Base-by-base conservation (phyloP, 2,888 invertebrate genomes). In the Boloria selene region DNA sequence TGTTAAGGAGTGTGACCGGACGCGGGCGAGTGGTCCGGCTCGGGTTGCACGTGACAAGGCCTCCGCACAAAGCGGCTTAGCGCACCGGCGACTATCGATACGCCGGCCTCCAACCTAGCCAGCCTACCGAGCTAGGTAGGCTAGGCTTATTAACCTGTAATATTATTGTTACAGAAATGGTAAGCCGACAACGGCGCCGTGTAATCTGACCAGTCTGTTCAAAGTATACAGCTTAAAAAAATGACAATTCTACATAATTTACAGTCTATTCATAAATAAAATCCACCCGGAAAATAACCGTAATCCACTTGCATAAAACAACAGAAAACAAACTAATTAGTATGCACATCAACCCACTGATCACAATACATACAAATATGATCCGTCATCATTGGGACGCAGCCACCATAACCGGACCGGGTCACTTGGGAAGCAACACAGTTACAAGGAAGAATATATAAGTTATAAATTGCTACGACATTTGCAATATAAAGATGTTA, bases 11-110 rank as follows among this genome's bases (percentile, higher is more conserved):
- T 65, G 68, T 64, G 61, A 51, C 53, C 62, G 66, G 64, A 59
- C 64, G 68, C 70, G 68, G 70, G n/a, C 61, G 68, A 59, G 31
- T 62, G 51, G 52, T 44, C 38, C 53, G 59, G 47, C 59, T 67
- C 70, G 56, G 60, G 60, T 68, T 64, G 64, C 70, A 68, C 55
- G 64, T 55, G 65, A 65, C 63, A 61, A 59, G 69, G 65, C 54
- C 64, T 45, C 52, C 42, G 64, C 51, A 64, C 64, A 69, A 69
- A 55, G 66, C 66, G 56, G 66, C 62, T 66, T 62, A 66, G 52
- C 45, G 56, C 62, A 42, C 52, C 61, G 53, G 13, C 42, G 49
- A 50, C 26, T 65, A 61, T 42, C 31, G 54, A 54, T 45, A 55
- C 17, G 51, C 16, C 49, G 55, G 54, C 54, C 65, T 65, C 56